phyloP scores from a whole-genome alignment of 2,797 vertebrate species.

The Propithecus perrieri region DNA sequence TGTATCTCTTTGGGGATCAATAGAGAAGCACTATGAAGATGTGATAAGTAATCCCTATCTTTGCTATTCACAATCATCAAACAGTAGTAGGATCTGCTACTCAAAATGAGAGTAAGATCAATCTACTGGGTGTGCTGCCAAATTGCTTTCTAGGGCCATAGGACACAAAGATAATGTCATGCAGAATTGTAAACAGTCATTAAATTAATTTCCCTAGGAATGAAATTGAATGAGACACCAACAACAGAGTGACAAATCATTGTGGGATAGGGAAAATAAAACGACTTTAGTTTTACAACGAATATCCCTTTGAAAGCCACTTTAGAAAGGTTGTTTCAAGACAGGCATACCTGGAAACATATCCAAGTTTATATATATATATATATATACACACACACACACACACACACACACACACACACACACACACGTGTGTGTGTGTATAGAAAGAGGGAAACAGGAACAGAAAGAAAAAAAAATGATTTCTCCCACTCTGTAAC shows the following conservation, averaged over 20 bases:
- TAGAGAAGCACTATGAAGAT: not conserved
- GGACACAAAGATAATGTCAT: not conserved
- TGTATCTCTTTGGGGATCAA: not conserved
- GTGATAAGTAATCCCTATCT: not conserved
- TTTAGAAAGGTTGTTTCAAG: conserved; percentile 43
- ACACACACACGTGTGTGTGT: not conserved
- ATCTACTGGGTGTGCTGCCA: not conserved
- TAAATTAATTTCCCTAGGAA: conserved; percentile 47
- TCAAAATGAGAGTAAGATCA: not conserved
- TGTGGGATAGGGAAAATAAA: not conserved
- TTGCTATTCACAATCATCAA: not conserved
- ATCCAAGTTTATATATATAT: not conserved
- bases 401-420: too few species aligned
- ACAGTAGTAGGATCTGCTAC: not conserved
- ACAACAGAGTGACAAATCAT: not conserved
- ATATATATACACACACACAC: too few species aligned
- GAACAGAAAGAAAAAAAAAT: not conserved
- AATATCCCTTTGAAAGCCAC: not conserved
- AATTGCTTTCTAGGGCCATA: not conserved
- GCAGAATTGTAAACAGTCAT: not conserved
- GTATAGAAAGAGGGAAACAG: not conserved
- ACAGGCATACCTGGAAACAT: conserved; percentile 27
- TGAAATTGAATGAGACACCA: not conserved
- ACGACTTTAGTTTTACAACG: not conserved
- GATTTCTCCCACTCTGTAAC: not conserved